Percentiles rank a stretch among this genome's conserved stretches.
phyloP scores from a whole-genome alignment of 2,888 invertebrate genomes.

The Asteroscopus sphinx region DNA sequence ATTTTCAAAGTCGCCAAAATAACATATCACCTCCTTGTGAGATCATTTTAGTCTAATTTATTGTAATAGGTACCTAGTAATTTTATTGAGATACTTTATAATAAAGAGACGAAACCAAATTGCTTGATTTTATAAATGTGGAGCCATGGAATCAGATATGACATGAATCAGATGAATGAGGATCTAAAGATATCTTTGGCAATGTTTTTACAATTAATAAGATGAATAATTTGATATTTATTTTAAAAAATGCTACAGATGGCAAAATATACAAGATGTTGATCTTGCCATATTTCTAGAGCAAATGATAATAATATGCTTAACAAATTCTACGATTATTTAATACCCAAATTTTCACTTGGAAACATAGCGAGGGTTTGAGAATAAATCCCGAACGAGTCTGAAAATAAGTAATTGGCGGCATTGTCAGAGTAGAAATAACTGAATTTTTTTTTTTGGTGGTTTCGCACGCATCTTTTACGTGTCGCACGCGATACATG shows the following conservation, averaged over 20 bases:
- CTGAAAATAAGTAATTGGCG: too few relatives aligned
- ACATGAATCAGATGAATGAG: constrained; percentile 14
- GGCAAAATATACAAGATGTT: not conserved
- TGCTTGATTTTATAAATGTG: constrained; percentile 44
- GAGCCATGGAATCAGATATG: constrained; percentile 15
- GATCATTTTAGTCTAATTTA: constrained; percentile 37
- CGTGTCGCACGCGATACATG: too few relatives aligned
- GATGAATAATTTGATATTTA: not conserved
- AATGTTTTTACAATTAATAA: constrained; percentile 7
- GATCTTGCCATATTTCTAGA: too few relatives aligned
- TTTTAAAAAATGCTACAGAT: not conserved
- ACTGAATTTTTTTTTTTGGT: too few relatives aligned
- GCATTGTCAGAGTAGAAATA: too few relatives aligned
- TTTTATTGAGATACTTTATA: constrained; percentile 23
- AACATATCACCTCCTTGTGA: constrained; percentile 80
- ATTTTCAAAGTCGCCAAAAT: constrained; percentile 78
- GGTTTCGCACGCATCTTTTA: too few relatives aligned
- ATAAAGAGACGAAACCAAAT: constrained; percentile 38
- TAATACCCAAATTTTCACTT: too few relatives aligned
- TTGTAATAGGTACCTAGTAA: constrained; percentile 21
- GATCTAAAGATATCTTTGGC: constrained; percentile 11
- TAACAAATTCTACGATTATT: too few relatives aligned
- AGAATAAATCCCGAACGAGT: too few relatives aligned
- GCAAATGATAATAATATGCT: too few relatives aligned
- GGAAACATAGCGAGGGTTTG: too few relatives aligned